phyloP scores from a whole-genome alignment of 2,797 vertebrate genomes.

The Odontamblyopus lacepedii region DNA sequence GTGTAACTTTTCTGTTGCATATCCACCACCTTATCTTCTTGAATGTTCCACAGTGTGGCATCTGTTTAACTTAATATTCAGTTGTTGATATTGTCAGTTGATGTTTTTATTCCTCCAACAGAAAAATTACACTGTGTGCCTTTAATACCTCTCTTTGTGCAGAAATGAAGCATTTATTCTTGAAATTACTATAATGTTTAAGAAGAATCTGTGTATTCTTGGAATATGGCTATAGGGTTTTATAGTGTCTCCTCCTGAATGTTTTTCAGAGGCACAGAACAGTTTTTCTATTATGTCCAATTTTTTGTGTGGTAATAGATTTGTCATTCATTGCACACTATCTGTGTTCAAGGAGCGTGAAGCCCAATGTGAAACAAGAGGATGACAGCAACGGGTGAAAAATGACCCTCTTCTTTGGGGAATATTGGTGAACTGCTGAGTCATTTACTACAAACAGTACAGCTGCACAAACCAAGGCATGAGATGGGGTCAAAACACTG shows the following conservation, averaged over 20 bases:
- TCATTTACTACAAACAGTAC: slow-evolving; percentile 32
- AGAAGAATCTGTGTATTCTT: not conserved
- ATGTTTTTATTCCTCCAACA: not conserved
- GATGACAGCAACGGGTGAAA: slow-evolving; percentile 49
- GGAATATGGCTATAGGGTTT: not conserved
- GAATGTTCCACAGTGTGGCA: not conserved
- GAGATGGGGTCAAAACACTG: slow-evolving; percentile 47
- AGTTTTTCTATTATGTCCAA: not conserved
- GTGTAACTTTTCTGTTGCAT: not conserved
- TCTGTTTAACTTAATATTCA: not conserved
- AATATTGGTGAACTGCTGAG: slow-evolving; percentile 24
- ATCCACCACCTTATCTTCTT: not conserved
- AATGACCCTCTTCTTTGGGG: slow-evolving; percentile 33
- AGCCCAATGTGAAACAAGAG: slow-evolving; percentile 18
- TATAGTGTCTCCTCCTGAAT: not conserved
- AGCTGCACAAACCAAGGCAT: slow-evolving; percentile 42
- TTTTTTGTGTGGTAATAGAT: slow-evolving; percentile 15
- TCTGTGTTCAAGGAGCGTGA: slow-evolving; percentile 20
- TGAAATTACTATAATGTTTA: not conserved
- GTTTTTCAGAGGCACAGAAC: not conserved
- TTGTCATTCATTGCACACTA: slow-evolving; percentile 4
- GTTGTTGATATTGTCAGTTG: no score
- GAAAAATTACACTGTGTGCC: not conserved
- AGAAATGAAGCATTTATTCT: not conserved
- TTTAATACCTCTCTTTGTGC: not conserved